A percentile compares a stretch with the other conserved stretches of the same genome.
Evolutionary conservation across 2,797 vertebrate species (phyloP).

Genomic region (Huso huso): DNA sequence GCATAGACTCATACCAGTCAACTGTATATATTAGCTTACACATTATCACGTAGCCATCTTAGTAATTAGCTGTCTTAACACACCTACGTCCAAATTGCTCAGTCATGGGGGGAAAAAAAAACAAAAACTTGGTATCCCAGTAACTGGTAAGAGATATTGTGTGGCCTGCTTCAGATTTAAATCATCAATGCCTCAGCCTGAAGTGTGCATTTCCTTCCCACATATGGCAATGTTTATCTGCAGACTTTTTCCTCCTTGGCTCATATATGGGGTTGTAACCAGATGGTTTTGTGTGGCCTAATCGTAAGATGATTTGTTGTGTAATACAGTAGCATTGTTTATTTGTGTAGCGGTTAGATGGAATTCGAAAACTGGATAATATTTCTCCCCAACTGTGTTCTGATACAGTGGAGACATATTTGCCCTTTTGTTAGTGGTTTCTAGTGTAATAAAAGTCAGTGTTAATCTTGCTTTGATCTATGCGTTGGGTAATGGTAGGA

Average conservation of each 20-base stretch:
- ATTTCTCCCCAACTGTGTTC: slow-evolving; percentile 58
- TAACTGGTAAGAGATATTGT: background rate
- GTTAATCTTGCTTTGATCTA: slow-evolving; percentile 48
- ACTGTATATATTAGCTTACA: no score
- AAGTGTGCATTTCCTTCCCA: slow-evolving; percentile 51
- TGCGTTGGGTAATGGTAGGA: background rate
- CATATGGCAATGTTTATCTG: slow-evolving; percentile 76
- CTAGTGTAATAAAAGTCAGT: slow-evolving; percentile 44
- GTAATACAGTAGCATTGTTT: slow-evolving; percentile 73
- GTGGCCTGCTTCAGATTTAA: background rate
- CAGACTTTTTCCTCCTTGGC: slow-evolving; percentile 63
- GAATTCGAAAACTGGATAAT: slow-evolving; percentile 67
- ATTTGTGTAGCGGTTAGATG: slow-evolving; percentile 63
- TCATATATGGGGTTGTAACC: slow-evolving; percentile 47
- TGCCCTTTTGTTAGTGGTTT: slow-evolving; percentile 40
- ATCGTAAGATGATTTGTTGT: slow-evolving; percentile 63
- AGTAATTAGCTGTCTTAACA: no score
- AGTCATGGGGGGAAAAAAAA: no score
- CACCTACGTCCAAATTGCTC: no score
- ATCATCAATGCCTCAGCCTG: slow-evolving; percentile 20
- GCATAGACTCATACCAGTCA: no score
- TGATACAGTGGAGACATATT: slow-evolving; percentile 48
- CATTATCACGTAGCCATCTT: no score
- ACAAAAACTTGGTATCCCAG: no score
- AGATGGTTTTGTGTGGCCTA: slow-evolving; percentile 67